Evolutionary conservation across 2,888 invertebrate genomes (phyloP).

Genomic region (Chymomyza amoena): DNA sequence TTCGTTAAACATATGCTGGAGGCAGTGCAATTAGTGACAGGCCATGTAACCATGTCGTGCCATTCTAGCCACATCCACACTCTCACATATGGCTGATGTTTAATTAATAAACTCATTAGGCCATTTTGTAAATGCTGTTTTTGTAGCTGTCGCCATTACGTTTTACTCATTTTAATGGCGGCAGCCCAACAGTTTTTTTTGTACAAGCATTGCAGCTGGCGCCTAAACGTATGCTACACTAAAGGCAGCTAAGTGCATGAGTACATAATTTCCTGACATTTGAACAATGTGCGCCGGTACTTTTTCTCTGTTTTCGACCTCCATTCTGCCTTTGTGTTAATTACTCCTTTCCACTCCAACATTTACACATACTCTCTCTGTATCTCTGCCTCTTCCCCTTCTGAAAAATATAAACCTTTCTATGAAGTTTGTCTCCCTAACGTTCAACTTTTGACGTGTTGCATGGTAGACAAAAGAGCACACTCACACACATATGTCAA

Average conservation of each 20-base stretch:
- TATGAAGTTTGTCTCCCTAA: too few relatives aligned
- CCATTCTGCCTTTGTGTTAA: neutral
- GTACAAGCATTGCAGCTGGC: slow-evolving; percentile 29
- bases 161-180: slow-evolving; percentile 67
- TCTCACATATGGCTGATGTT: slow-evolving; percentile 50
- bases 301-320: slow-evolving; percentile 12
- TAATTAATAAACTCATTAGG: slow-evolving; percentile 73
- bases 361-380: neutral
- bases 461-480: slow-evolving; percentile 54
- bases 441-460: slow-evolving; percentile 71
- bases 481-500: slow-evolving; percentile 13
- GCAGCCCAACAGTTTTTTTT: slow-evolving; percentile 49
- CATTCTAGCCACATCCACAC: slow-evolving; percentile 1
- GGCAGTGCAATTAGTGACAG: slow-evolving; percentile 17
- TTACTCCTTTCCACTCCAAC: neutral
- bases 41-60: neutral
- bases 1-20: slow-evolving; percentile 31
- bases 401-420: slow-evolving; percentile 1
- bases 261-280: slow-evolving; percentile 69
- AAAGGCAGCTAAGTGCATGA: slow-evolving; percentile 12
- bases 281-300: slow-evolving; percentile 61
- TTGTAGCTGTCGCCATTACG: slow-evolving; percentile 8
- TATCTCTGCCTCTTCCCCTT: neutral
- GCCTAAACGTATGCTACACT: slow-evolving; percentile 12
- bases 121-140: slow-evolving; percentile 7